Evolutionary conservation across 2,888 invertebrate genomes (phyloP), one percentile per base, ranked within the genome.

Genomic region (Thereva unica): DNA sequence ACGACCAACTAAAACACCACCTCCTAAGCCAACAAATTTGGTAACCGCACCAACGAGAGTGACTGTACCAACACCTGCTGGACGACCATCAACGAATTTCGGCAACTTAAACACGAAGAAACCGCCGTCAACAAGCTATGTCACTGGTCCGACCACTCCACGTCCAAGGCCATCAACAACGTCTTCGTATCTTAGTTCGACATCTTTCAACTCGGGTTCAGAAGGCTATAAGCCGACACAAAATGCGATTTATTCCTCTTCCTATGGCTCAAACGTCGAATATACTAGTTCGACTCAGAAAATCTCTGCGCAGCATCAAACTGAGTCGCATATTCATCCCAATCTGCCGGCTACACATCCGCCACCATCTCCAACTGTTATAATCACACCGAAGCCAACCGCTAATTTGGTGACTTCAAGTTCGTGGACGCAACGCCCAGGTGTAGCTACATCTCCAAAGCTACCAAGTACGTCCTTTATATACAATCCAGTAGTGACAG

Each of bases 321-420:
- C 74, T 40, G 50, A 68, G 49, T 57, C 68, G 34, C 57, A 42
- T 34, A 23, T 23, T 23, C 23, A 23, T 23, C 23, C 23, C 23
- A 23, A 23, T 23, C 23, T 23, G 23, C 70, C 70, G 5, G 72
- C 75, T 8, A 83, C 84, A 6, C 84, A 86, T 40, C 82, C 82
- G 63, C 86, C 88, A 56, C 85, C 87, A 7, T 83, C 84, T 1
- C 86, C 88, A 1, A 88, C 88, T 0, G 83, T 88, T 5, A 81
- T 87, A 4, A 89, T 89, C 8, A 89, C 89, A 3, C 89, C 89
- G 3, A 89, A 89, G 76, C 89, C 89, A 1, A 84, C 84, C 0
- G 74, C 73, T 6, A 78, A 77, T 68, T 69, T 76, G 40, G 71
- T 76, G 4, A 75, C 75, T 47, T 72, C 76, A 3, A 74, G 73